Evolutionary conservation across 2,797 vertebrate species (phyloP), one percentile per base, ranked within the genome.

Genomic region (Eulemur mongoz): DNA sequence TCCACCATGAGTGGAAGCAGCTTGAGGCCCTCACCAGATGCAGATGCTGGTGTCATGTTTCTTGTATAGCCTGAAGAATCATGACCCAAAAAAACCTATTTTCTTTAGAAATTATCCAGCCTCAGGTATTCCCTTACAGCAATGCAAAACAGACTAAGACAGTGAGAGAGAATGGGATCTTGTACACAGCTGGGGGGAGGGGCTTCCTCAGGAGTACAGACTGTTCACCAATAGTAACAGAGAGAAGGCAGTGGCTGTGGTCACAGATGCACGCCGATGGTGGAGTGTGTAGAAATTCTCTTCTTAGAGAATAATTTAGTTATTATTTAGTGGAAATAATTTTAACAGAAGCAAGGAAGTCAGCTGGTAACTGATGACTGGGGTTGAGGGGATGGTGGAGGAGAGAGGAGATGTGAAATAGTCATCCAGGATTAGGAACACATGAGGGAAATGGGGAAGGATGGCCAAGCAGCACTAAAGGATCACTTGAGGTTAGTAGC

Each of bases 271-370:
- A 35, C 86, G 52, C 5, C 43, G 45, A 43, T 17, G 30, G 40
- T 38, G 10, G 18, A n/a, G 11, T n/a, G n/a, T 50, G 30, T 59
- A 65, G 61, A 75, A 84, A 75, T 63, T 67, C 54, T 78, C 50
- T 91, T 86, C 72, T 81, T 73, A 54, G 20, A 54, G 52, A 54
- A 22, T 54, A 54, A 54, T 54, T 54, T 54, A 54, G 52, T 22
- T 54, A 54, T 8, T 54, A 54, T 54, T 54, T 54, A 61, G 12
- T 8, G 38, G 48, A 35, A 59, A 4, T 27, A n/a, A 81, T 45
- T 75, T 92, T 92, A 30, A 73, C 17, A 95, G 73, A 59, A 86
- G 25, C 27, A 81, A 96, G 50, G 30, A 88, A 50, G 15, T 83
- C 63, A 23, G 9, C 9, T 67, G 35, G 7, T 35, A 63, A 7